Conservation (phyloP, 1,140 invertebrate species). For the Leguminivora glycinivorella region DNA sequence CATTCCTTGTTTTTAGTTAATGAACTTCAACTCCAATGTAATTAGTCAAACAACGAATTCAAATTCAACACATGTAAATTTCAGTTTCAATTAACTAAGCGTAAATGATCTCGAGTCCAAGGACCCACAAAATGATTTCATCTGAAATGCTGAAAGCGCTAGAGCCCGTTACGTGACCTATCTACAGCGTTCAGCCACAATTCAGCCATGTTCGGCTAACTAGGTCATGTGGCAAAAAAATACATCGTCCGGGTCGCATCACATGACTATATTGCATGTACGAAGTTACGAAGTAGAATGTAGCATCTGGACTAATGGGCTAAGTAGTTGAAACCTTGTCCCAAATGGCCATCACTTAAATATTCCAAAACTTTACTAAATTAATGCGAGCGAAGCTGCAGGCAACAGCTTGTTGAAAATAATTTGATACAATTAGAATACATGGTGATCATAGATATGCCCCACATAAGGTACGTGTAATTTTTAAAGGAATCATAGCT, state of each 20-base stretch:
- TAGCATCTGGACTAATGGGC: conserved; percentile 1
- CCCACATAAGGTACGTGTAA: too few species aligned
- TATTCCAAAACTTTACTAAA: neutral
- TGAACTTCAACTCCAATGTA: neutral
- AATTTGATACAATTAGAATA: too few species aligned
- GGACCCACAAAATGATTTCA: neutral
- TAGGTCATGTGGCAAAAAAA: conserved; percentile 19
- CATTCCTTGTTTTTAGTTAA: neutral
- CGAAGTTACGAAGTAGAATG: too few species aligned
- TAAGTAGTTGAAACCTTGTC: neutral
- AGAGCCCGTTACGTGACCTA: conserved; percentile 22
- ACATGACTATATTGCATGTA: neutral
- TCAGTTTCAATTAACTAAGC: neutral
- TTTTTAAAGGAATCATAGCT: too few species aligned
- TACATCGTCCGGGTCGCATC: neutral
- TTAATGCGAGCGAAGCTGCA: too few species aligned
- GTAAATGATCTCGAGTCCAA: neutral
- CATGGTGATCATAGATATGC: too few species aligned
- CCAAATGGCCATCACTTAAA: neutral
- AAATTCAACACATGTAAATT: neutral
- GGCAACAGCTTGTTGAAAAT: too few species aligned
- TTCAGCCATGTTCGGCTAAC: neutral
- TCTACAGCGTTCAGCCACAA: conserved; percentile 11
- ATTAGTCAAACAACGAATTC: neutral
- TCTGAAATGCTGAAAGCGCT: conserved; percentile 13